Base-by-base conservation (phyloP, 2,888 invertebrate genomes). In the Ophraella communa region DNA sequence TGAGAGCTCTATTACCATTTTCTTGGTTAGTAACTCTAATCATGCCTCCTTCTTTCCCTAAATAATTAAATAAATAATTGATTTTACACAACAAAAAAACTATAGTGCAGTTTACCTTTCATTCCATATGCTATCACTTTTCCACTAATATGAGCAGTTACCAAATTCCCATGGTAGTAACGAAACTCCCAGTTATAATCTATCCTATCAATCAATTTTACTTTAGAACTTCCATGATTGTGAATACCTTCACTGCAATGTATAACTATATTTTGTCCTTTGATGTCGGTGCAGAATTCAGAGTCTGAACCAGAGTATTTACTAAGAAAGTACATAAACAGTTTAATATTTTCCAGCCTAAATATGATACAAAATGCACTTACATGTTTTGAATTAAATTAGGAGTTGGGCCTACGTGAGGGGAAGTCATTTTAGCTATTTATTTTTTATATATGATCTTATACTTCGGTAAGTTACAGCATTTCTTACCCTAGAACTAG, bases 131-230 rank as follows among this genome's bases (percentile, higher is more conserved):
- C 97, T 71, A 96, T 85, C 81, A 92, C 93, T 77, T 91, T 91
- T 60, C 94, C 93, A 77, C 89, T 89, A 76, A 91, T 88, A 81
- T 97, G 96, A 44, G 95, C 91, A 8, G 96, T 94, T 42, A 97
- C 87, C 64, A 97, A 84, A 78, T 94, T 93, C 0, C 97, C 96
- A 0, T 89, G 86, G 76, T 95, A 95, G 78, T 92, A 92, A 74
- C 91, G 90, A 49, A 91, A 87, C 79, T 96, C 96, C 97, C 97
- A 97, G 71, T 92, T 92, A 81, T 93, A 96, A 77, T 96, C 95
- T 20, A 96, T 95, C 52, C 95, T 87, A 80, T 93, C 94, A 10
- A 69, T 75, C 47, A 95, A 87, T 79, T 95, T 95, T 23, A 97
- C 93, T 84, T 95, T 93, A 0, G 94, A 95, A 79, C 93, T 93